phyloP scores from a whole-genome alignment of 2,113 vertebrate genomes.

The Gambusia affinis region DNA sequence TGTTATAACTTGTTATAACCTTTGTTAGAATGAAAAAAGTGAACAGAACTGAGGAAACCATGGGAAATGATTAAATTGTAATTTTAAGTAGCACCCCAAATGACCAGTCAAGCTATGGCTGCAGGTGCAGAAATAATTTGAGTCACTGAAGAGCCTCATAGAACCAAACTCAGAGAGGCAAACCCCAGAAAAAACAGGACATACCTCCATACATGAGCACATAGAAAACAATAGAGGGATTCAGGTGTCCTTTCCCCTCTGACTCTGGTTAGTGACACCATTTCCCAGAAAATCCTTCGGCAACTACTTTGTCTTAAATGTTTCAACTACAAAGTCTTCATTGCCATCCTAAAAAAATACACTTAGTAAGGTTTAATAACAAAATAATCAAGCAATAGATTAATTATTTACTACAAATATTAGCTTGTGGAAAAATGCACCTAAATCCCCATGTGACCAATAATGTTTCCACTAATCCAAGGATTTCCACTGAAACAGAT shows the following conservation, averaged over 20 bases:
- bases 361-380: not conserved
- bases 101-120: not conserved
- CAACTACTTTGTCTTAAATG: not conserved
- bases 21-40: not conserved
- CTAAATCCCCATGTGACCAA: slow-evolving; percentile 57
- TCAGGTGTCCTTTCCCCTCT: slow-evolving; percentile 43
- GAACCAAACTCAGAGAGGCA: not conserved
- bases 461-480: slow-evolving; percentile 62
- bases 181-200: not conserved
- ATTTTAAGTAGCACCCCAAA: not conserved
- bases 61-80: not conserved
- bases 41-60: not conserved
- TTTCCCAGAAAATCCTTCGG: slow-evolving; percentile 38
- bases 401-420: slow-evolving; percentile 25
- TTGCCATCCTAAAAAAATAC: not conserved
- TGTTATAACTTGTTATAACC: too few relatives aligned
- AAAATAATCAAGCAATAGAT: not conserved
- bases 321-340: not conserved
- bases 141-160: too few relatives aligned
- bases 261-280: slow-evolving; percentile 41
- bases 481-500: slow-evolving; percentile 34
- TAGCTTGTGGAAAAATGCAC: slow-evolving; percentile 33
- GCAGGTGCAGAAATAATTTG: too few relatives aligned
- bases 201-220: not conserved
- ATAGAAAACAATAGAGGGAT: slow-evolving; percentile 44